Evolutionary conservation across 2,113 vertebrate species (phyloP), one percentile per base, ranked within the genome.

Genomic region (Neolamprologus brichardi): DNA sequence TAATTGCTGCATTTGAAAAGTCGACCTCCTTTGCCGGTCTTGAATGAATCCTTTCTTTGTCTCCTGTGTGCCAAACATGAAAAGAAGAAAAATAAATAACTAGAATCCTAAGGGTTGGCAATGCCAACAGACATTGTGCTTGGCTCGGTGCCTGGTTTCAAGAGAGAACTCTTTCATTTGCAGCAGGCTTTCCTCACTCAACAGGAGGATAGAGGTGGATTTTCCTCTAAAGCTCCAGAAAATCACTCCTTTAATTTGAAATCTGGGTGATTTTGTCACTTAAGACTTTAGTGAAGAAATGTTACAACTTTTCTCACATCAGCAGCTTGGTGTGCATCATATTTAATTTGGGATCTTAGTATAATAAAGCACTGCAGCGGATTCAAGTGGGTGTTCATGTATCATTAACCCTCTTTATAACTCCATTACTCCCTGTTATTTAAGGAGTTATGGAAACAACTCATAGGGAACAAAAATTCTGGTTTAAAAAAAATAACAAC

Each of bases 1-100:
- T 95, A 94, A 95, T 94, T 94, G 85, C 85, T 44, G 62, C 34
- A 79, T 91, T 94, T 93, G 82, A 94, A 91, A 87, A 92, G 87
- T 58, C 84, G 25, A 80, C 84, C 89, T 87, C 85, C 70, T 92
- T 91, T 91, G 30, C 75, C 8, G 2, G 41, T 83, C 79, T 88
- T 91, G 79, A 91, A 85, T 88, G 85, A 90, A 87, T 88, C 79
- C 56, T 83, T 84, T 82, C 83, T 86, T 88, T 90, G 84, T 93
- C 88, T 94, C 88, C 60, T 46, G 60, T 86, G 85, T 87, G 84
- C 67, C 85, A 89, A 91, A 92, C 81, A 89, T 93, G 72, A 92
- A 90, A 93, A 79, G 77, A 88, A 89, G 78, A 81, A 81, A 93
- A 94, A 92, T 77, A 88, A 92, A 92, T 79, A 93, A 75, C 64